Evolutionary conservation across 1,140 invertebrate genomes (phyloP).

Genomic region (Metopolophium dirhodum): DNA sequence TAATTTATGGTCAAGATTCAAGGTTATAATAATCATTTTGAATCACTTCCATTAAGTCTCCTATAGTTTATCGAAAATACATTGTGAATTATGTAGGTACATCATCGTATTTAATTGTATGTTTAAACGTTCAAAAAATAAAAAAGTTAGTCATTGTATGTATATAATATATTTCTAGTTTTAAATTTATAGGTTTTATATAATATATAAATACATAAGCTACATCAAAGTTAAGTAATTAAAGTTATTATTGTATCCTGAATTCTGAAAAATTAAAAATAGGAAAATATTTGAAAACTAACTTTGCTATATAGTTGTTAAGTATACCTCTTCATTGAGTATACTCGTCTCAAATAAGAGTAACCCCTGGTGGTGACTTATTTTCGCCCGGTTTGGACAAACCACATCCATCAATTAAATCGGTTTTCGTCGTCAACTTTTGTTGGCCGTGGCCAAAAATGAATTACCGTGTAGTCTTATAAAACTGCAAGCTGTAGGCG

Average conservation of each 20-base stretch:
- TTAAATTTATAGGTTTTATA: neutral
- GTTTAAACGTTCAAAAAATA: neutral
- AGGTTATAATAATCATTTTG: slow-evolving; percentile 1
- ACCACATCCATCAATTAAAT: no score
- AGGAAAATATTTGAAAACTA: neutral
- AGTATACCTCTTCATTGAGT: neutral
- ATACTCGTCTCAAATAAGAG: neutral
- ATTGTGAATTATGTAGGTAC: neutral
- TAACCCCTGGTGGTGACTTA: no score
- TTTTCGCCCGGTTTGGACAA: no score
- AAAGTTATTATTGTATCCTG: neutral
- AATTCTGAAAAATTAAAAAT: neutral
- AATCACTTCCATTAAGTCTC: slow-evolving; percentile 27
- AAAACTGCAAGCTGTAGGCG: neutral
- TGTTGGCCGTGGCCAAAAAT: neutral
- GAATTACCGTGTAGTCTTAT: neutral
- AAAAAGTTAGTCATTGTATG: neutral
- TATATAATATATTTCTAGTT: neutral
- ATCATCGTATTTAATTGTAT: neutral
- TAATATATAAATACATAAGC: neutral
- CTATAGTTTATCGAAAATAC: neutral
- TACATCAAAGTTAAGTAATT: neutral
- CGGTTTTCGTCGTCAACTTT: neutral
- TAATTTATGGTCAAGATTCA: slow-evolving; percentile 27
- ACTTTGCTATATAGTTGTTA: neutral